Evolutionary conservation across 2,113 vertebrate species (phyloP).

Genomic region (Malurus melanocephalus): DNA sequence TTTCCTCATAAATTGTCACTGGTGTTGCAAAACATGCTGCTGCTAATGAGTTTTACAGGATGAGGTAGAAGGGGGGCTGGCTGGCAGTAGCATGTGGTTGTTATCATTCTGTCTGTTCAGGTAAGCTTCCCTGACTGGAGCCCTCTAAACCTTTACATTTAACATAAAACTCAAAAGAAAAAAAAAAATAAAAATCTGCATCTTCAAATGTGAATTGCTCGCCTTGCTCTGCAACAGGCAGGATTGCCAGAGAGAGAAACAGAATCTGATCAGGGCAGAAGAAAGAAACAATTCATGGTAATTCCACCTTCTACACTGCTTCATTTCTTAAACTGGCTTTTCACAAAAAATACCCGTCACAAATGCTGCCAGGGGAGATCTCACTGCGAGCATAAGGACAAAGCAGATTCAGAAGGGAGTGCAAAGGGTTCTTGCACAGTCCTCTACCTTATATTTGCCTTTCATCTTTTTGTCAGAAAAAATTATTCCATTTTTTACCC

Average conservation of each 20-base stretch:
- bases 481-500: not conserved
- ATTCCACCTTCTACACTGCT: not conserved
- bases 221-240: not conserved
- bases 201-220: not conserved
- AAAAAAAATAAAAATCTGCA: not conserved
- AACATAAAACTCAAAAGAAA: not conserved
- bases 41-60: not conserved
- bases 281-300: not conserved
- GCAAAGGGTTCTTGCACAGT: not conserved
- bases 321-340: conserved; percentile 2
- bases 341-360: not conserved
- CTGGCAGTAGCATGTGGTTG: not conserved
- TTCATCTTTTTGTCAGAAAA: conserved; percentile 14
- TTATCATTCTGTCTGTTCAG: not conserved
- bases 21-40: not conserved
- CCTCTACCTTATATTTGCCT: not conserved
- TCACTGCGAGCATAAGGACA: not conserved
- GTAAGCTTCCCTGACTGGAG: not conserved
- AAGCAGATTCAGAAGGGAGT: not conserved
- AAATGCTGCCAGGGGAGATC: not conserved
- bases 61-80: not conserved
- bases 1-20: not conserved
- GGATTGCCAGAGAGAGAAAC: not conserved
- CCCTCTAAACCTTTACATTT: not conserved
- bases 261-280: not conserved